phyloP scores from a whole-genome alignment of 2,888 invertebrate species.

The Thymelicus lineola region DNA sequence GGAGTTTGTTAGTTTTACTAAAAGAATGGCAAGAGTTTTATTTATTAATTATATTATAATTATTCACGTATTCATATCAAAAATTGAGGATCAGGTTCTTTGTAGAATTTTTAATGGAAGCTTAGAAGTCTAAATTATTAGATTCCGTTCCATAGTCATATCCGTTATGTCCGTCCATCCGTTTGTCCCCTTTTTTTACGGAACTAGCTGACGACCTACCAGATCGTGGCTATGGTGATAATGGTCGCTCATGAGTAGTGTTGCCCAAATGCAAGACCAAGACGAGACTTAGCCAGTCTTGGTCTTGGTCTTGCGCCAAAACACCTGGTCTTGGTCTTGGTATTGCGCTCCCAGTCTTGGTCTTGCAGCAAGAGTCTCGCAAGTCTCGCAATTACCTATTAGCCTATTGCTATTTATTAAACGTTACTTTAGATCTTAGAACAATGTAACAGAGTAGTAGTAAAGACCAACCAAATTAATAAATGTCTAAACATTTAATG shows the following conservation, averaged over 20 bases:
- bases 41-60: too few species aligned
- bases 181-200: too few species aligned
- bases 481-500: conserved; percentile 37
- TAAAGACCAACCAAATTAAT: conserved; percentile 39
- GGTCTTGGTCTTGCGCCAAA: conserved; percentile 31
- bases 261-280: conserved; percentile 30
- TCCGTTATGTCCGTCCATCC: too few species aligned
- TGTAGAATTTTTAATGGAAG: too few species aligned
- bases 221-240: too few species aligned
- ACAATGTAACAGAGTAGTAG: conserved; percentile 7
- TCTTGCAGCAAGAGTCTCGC: conserved; percentile 39
- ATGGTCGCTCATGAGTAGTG: conserved; percentile 22
- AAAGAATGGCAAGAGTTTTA: too few species aligned
- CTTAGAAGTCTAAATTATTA: too few species aligned
- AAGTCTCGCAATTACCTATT: conserved; percentile 39
- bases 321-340: conserved; percentile 19
- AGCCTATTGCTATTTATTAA: conserved; percentile 40
- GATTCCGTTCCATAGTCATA: too few species aligned
- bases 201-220: too few species aligned
- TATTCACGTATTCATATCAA: too few species aligned
- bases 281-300: conserved; percentile 38
- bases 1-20: neutral
- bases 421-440: neutral
- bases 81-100: too few species aligned
- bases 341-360: conserved; percentile 19